Evolutionary conservation across 2,888 invertebrate genomes (phyloP), one percentile per base, ranked within the genome.

Genomic region (Philereme transversata): DNA sequence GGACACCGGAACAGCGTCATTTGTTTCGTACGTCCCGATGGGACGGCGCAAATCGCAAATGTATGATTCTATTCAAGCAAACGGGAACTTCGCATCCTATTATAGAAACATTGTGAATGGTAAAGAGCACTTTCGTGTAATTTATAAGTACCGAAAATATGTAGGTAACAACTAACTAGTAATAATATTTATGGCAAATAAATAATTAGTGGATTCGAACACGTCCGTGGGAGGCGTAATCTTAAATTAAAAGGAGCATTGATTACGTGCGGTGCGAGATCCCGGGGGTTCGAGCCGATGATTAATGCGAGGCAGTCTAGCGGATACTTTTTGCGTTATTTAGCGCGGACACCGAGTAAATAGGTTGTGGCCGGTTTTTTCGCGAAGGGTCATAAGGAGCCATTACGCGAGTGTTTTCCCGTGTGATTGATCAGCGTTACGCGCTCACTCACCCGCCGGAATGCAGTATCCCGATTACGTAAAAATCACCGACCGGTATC

Each of bases 311-410:
- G 68, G 67, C 74, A 68, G 70, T 71, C 73, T 73, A 72, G 70
- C 76, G 78, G 74, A 78, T 80, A 83, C 82, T 85, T 88, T 87
- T 88, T 86, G 85, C 84, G 76, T 82, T 87, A 84, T 86, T 88
- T 86, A 84, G 80, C 81, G 65, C 71, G 74, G 75, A 76, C 75
- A 74, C 73, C 76, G 78, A 76, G 79, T 82, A 84, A 86, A 87
- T 83, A 85, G 82, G 78, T 78, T 82, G 79, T 78, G 79, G 79
- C 77, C 69, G 68, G 57, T 71, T 76, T 74, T 69, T 68, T 65
- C 53, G 48, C 70, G 64, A 70, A 74, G 82, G 82, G 81, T 81
- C 85, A 82, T 81, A 78, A 82, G 82, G 80, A 81, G 82, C 79
- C 80, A 84, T 88, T 87, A 87, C 83, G 73, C 82, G 85, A 81